phyloP scores from a whole-genome alignment of 2,797 vertebrate species.

The Hyperoplus lanceolatus region DNA sequence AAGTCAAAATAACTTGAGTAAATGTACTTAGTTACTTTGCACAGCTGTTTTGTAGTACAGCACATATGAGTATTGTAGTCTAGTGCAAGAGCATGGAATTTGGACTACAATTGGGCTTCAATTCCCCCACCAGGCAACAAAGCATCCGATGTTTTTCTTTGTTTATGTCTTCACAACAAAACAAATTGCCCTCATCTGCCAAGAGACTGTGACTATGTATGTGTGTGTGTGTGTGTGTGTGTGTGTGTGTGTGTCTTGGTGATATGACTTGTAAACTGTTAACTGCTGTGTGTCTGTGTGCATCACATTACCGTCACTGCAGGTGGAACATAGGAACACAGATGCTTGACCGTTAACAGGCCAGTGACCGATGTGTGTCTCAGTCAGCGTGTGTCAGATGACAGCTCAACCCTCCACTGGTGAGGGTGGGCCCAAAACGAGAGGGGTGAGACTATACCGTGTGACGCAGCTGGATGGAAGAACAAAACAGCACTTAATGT shows the following conservation, averaged over 20 bases:
- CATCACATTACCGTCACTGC: neutral
- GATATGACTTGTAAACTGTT: neutral
- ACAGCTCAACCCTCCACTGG: constrained; percentile 4
- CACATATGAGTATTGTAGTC: neutral
- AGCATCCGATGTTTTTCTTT: constrained; percentile 28
- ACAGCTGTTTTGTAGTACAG: neutral
- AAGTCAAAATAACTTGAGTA: neutral
- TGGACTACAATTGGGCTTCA: neutral
- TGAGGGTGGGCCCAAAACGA: neutral
- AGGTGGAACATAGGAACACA: constrained; percentile 4
- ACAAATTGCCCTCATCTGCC: neutral
- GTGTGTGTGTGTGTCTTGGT: constrained; percentile 16
- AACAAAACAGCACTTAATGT: neutral
- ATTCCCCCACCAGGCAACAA: neutral
- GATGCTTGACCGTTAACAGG: constrained; percentile 31
- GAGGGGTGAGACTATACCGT: neutral
- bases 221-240: constrained; percentile 15
- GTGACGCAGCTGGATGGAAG: constrained; percentile 23
- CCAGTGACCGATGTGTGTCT: constrained; percentile 18
- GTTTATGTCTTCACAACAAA: neutral
- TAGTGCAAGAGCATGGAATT: neutral
- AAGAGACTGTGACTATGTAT: neutral
- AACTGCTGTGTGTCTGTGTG: neutral
- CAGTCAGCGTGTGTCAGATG: constrained; percentile 46
- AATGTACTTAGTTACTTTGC: neutral